Base-by-base conservation (phyloP, 2,113 vertebrate genomes). In the Corvus hawaiiensis region DNA sequence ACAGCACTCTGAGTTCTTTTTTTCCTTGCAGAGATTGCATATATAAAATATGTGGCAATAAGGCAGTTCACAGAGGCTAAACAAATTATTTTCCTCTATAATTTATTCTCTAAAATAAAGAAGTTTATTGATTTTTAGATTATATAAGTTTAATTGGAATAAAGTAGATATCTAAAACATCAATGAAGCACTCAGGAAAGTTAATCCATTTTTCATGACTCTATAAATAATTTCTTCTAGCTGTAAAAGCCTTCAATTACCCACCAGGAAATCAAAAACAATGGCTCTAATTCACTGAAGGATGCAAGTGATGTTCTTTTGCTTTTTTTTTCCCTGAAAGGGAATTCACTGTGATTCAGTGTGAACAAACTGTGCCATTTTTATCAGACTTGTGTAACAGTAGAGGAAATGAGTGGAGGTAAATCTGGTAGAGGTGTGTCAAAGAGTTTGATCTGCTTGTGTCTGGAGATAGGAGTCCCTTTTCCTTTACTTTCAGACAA, bases 211-310 rank as follows among this genome's bases (percentile, higher is more conserved):
- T 96, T 94, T 93, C 93, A 87, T 90, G 92, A 86, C 80, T 90
- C 86, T 96, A 92, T 95, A 94, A 96, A 96, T 96, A 90, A 79
- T 93, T 96, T 94, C 68, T 94, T 75, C 81, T 92, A 94, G 81
- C 64, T 93, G 77, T 91, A 95, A 95, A 95, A 92, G 64, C 62
- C 81, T 93, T 97, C 95, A 94, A 79, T 95, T 96, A 95, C 83
- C 55, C 90, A 87, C 81, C 75, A 96, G 90, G 90, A 97, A 95
- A 96, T 87, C 44, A 92, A 95, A 96, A 95, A 93, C 90, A 96
- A 95, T 90, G 79, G 68, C 52, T 88, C 43, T 95, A 93, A 90
- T 92, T 94, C 83, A 90, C 46, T 75, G 85, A 94, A 76, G 76
- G 61, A 64, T 78, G 76, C 44, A 88, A 96, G 37, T 43, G 90